A percentile compares a stretch with the other conserved stretches of the same genome.
Conservation (phyloP, 2,113 vertebrate genomes). For the Machaerirhynchus nigripectus region DNA sequence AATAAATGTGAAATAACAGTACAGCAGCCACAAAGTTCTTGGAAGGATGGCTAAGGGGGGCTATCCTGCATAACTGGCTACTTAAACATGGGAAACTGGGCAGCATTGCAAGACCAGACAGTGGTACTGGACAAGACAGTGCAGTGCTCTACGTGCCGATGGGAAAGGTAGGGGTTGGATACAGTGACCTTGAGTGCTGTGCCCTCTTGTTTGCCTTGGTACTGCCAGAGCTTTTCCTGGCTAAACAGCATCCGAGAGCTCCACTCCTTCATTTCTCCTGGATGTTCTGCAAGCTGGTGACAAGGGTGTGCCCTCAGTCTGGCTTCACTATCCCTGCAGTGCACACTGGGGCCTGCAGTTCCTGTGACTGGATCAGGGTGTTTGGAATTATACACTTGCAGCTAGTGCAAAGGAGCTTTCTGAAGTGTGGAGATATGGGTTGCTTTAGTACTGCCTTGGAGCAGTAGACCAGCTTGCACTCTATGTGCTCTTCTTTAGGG, state of each 20-base stretch:
- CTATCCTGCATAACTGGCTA: not conserved
- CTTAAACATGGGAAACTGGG: not conserved
- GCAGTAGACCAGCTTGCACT: not conserved
- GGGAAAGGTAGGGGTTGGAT: not conserved
- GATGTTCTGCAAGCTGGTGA: not conserved
- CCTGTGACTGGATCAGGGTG: not conserved
- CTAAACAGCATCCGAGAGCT: not conserved
- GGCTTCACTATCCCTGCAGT: not conserved
- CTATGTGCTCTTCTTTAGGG: not conserved
- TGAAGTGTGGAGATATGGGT: not conserved
- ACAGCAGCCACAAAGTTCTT: not conserved
- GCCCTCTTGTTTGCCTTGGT: not conserved
- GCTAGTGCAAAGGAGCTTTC: not conserved
- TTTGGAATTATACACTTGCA: not conserved
- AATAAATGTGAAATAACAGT: not conserved
- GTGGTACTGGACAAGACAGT: not conserved
- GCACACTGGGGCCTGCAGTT: not conserved
- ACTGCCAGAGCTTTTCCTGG: not conserved
- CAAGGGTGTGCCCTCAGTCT: not conserved
- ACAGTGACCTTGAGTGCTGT: not conserved
- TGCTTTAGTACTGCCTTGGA: not conserved
- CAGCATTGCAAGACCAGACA: not conserved
- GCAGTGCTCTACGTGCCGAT: rapidly evolving
- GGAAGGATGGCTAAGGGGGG: not conserved
- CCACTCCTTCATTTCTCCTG: not conserved